phyloP scores from a whole-genome alignment of 1,140 invertebrate species.

The Ruditapes philippinarum region DNA sequence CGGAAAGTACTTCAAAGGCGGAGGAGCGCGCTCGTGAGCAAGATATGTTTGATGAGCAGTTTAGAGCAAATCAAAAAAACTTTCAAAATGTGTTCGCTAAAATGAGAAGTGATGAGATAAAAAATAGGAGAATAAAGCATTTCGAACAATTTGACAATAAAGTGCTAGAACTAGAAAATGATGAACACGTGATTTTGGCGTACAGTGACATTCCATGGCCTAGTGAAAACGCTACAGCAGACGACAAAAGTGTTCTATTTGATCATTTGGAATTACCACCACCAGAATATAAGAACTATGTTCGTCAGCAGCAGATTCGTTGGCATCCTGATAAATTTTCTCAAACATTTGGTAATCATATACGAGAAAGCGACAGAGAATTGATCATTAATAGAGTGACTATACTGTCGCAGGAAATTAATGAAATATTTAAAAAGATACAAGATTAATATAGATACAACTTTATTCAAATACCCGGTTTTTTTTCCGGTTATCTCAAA shows the following conservation, averaged over 20 bases:
- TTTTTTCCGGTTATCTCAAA: too few relatives aligned
- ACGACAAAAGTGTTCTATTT: constrained; percentile 73
- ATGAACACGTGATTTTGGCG: constrained; percentile 64
- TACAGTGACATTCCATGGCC: constrained; percentile 83
- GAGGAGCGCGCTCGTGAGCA: neutral
- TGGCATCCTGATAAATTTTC: constrained; percentile 85
- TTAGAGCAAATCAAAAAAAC: neutral
- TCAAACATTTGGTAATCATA: constrained; percentile 77
- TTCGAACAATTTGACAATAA: neutral
- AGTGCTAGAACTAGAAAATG: constrained; percentile 58
- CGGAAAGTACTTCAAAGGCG: neutral
- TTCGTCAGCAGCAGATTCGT: constrained; percentile 78
- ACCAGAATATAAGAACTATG: constrained; percentile 72
- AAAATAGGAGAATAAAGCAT: neutral
- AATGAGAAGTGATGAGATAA: neutral
- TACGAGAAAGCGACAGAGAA: constrained; percentile 72
- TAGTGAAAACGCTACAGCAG: constrained; percentile 54
- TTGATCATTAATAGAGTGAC: constrained; percentile 80
- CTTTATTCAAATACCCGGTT: too few relatives aligned
- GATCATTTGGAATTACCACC: constrained; percentile 63
- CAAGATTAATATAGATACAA: too few relatives aligned
- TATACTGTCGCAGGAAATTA: constrained; percentile 80
- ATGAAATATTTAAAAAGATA: constrained; percentile 70
- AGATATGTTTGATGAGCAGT: neutral
- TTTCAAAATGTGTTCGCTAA: too few relatives aligned